These are phyloP conservation scores for Acanthiza pusilla DNA, from an alignment of 2,797 vertebrate species.

Conservation along the genomic window DNA sequence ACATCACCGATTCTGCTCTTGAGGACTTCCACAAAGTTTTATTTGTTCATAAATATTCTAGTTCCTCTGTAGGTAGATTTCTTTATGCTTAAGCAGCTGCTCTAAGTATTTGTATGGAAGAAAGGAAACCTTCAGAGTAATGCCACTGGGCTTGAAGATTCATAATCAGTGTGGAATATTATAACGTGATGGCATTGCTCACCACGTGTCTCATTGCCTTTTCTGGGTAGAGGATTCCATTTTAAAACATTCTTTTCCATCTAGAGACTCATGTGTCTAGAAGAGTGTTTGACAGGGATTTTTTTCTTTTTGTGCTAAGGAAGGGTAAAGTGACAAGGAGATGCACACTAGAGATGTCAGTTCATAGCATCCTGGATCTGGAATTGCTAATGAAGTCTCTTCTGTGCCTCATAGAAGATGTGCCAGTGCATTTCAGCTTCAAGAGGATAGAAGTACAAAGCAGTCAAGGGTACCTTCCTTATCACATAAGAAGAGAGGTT, in stretches of 20 bases:
- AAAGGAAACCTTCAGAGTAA: not conserved
- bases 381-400: slow-evolving; percentile 44
- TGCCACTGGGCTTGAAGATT: not conserved
- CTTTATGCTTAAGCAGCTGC: not conserved
- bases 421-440: slow-evolving; percentile 2
- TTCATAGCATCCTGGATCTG: slow-evolving; percentile 40
- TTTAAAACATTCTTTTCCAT: slow-evolving; percentile 4
- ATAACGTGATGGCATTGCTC: not conserved
- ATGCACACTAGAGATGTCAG: slow-evolving; percentile 26
- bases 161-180: not conserved
- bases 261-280: not conserved
- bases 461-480: slow-evolving; percentile 39
- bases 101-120: not conserved
- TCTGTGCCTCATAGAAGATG: not conserved
- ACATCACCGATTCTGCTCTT: not conserved
- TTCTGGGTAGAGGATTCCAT: slow-evolving; percentile 1
- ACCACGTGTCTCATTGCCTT: not conserved
- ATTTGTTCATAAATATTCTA: not conserved
- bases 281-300: slow-evolving; percentile 36
- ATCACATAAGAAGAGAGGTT: slow-evolving; percentile 34
- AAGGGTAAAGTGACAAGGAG: slow-evolving; percentile 51
- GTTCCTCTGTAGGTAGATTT: not conserved
- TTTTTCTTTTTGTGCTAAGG: not conserved
- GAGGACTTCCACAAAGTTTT: not conserved
- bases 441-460: slow-evolving; percentile 13